These are phyloP conservation scores for Campopleginae sp. DNA, from an alignment of 2,888 invertebrate species.

Conservation along the genomic window DNA sequence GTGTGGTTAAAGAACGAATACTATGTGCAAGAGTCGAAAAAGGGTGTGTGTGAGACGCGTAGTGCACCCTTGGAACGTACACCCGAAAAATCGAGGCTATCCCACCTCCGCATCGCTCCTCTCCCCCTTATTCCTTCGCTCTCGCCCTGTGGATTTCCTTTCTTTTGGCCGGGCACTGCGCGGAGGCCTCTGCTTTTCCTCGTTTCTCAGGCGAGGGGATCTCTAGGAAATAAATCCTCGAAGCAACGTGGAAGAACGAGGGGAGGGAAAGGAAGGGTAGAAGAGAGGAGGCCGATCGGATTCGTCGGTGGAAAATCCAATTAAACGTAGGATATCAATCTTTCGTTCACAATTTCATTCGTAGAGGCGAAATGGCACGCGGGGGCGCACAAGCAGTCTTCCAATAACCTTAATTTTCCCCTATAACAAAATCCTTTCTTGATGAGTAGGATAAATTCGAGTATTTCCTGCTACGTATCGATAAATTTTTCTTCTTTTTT, in stretches of 20 bases:
- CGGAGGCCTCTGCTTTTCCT: slow-evolving; percentile 52
- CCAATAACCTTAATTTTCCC: slow-evolving; percentile 53
- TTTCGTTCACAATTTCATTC: slow-evolving; percentile 68
- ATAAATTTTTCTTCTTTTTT: not conserved
- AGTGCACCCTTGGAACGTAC: slow-evolving; percentile 37
- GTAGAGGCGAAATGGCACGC: slow-evolving; percentile 61
- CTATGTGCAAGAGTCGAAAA: slow-evolving; percentile 48
- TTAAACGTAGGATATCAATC: slow-evolving; percentile 68
- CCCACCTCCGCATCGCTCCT: slow-evolving; percentile 1
- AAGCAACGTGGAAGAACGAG: slow-evolving; percentile 55
- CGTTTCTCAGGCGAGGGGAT: slow-evolving; percentile 56
- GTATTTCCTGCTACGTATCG: slow-evolving; percentile 3
- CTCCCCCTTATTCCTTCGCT: slow-evolving; percentile 10
- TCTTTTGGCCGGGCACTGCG: slow-evolving; percentile 24
- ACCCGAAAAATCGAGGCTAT: slow-evolving; percentile 49
- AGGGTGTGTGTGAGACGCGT: slow-evolving; percentile 50
- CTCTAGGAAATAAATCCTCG: slow-evolving; percentile 64
- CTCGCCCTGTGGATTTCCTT: slow-evolving; percentile 27
- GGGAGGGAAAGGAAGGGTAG: slow-evolving; percentile 21
- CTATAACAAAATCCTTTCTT: slow-evolving; percentile 57
- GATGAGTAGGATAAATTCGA: slow-evolving; percentile 57
- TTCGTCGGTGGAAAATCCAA: slow-evolving; percentile 68
- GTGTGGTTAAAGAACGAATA: slow-evolving; percentile 53
- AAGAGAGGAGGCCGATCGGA: slow-evolving; percentile 60
- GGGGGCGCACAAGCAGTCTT: slow-evolving; percentile 37